phyloP scores from a whole-genome alignment of 2,888 invertebrate genomes.

The Caenorhabditis uteleia region DNA sequence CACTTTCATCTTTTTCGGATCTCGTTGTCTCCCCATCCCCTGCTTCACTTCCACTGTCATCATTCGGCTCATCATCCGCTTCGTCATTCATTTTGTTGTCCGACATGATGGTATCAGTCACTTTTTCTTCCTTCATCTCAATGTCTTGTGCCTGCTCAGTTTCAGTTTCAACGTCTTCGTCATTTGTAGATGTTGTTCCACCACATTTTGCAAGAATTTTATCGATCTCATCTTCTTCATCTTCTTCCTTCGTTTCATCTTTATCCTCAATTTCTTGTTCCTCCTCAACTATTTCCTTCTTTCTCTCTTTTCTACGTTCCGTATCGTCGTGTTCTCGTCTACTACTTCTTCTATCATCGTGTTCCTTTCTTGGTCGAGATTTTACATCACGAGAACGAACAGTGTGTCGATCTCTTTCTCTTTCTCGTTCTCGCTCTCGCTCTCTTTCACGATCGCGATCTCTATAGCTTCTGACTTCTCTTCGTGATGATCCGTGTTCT shows the following conservation, averaged over 20 bases:
- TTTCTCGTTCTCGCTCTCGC: constrained; percentile 7
- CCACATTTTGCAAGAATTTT: constrained; percentile 5
- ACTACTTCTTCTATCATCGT: constrained; percentile 8
- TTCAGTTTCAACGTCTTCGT: background rate
- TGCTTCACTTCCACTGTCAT: background rate
- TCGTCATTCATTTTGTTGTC: background rate
- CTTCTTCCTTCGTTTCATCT: constrained; percentile 11
- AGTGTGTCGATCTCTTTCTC: constrained; percentile 13
- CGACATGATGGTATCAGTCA: background rate
- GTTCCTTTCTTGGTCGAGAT: background rate
- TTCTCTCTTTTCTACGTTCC: background rate
- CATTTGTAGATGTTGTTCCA: background rate
- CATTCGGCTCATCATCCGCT: background rate
- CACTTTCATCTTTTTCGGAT: constrained; percentile 3
- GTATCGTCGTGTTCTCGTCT: background rate
- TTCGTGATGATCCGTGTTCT: constrained; percentile 6
- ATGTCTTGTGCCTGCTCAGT: constrained; percentile 4
- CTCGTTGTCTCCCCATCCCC: background rate
- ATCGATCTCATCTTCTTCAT: constrained; percentile 25
- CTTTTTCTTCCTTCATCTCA: background rate
- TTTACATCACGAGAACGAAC: too few relatives aligned
- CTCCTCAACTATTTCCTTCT: background rate
- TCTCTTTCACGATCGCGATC: constrained; percentile 1
- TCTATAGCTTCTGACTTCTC: background rate
- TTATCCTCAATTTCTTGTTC: too few relatives aligned